phyloP scores from a whole-genome alignment of 2,888 invertebrate genomes.

The Macrophya alboannulata region DNA sequence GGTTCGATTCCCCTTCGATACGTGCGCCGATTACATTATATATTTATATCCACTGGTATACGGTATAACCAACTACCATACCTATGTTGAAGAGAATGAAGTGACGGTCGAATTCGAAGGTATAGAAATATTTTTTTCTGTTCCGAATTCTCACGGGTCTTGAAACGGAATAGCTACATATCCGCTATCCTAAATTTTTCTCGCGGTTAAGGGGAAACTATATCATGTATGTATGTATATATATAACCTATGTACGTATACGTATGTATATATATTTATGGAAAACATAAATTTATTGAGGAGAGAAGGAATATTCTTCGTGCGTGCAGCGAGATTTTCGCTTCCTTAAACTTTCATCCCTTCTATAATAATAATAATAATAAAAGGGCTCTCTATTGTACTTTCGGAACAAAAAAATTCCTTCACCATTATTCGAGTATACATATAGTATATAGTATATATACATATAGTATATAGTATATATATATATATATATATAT shows the following conservation, averaged over 20 bases:
- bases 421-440: background rate
- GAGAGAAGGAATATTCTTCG: background rate
- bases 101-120: conserved; percentile 24
- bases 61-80: background rate
- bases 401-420: background rate
- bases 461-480: too few relatives aligned
- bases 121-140: background rate
- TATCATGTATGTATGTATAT: too few relatives aligned
- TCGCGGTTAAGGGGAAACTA: too few relatives aligned
- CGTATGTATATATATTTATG: too few relatives aligned
- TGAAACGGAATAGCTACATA: background rate
- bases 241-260: too few relatives aligned
- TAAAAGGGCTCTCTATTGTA: conserved; percentile 4
- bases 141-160: conserved; percentile 21
- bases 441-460: too few relatives aligned
- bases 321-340: background rate
- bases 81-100: background rate
- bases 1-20: conserved; percentile 21
- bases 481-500: too few relatives aligned
- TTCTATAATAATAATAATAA: conserved; percentile 2
- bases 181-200: too few relatives aligned
- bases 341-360: background rate
- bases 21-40: conserved; percentile 42
- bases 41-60: conserved; percentile 14
- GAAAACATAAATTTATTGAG: conserved; percentile 20